Evolutionary conservation across 2,797 vertebrate species (phyloP).

Genomic region (Tiaroga cobitis): DNA sequence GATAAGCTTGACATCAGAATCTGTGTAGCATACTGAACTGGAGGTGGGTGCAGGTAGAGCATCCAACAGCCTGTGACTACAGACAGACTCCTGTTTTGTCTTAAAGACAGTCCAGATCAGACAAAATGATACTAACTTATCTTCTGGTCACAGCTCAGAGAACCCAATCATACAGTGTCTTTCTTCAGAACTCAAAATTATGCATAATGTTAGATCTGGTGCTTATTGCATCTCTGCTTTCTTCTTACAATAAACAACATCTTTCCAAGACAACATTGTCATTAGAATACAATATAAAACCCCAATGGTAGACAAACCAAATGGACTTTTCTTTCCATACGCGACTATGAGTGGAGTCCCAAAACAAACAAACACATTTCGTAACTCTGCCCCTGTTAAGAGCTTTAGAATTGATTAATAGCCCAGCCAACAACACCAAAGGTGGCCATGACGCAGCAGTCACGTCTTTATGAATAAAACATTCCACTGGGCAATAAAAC

Average conservation of each 20-base stretch:
- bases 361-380: conserved; percentile 1
- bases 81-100: conserved; percentile 9
- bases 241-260: not conserved
- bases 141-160: not conserved
- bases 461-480: conserved; percentile 55
- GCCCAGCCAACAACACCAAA: conserved; percentile 38
- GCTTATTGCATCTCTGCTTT: not conserved
- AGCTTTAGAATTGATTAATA: conserved; percentile 31
- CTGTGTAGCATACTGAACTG: not conserved
- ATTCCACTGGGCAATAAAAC: conserved; percentile 51
- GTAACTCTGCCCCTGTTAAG: conserved; percentile 7
- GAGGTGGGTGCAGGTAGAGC: not conserved
- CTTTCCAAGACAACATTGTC: not conserved
- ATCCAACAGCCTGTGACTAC: not conserved
- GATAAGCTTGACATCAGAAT: not conserved
- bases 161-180: conserved; percentile 2
- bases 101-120: conserved; percentile 7
- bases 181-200: conserved; percentile 2
- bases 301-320: not conserved
- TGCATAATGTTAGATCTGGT: conserved; percentile 4
- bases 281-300: not conserved
- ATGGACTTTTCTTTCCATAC: not conserved
- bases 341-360: not conserved
- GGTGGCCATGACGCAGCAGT: conserved; percentile 25
- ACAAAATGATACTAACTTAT: not conserved